Conservation (phyloP, 2,888 invertebrate species). For the Lepidocyrtinus sp. region DNA sequence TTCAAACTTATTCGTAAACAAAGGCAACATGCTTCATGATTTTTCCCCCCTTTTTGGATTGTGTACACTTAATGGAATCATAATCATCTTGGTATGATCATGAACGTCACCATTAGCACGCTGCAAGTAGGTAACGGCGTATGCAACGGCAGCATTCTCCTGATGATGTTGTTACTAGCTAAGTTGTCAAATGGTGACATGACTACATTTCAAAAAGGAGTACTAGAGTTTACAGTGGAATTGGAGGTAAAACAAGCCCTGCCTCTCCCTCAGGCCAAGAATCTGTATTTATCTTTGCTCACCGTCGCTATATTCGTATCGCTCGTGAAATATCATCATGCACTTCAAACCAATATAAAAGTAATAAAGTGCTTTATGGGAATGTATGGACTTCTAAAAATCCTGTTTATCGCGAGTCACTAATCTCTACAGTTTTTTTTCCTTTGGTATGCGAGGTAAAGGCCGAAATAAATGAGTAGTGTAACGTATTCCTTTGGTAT, state of each 20-base stretch:
- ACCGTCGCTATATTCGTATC: too few relatives aligned
- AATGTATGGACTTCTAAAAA: conserved; percentile 9
- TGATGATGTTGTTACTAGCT: conserved; percentile 31
- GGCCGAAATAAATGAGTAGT: not conserved
- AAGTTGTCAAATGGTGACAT: conserved; percentile 45
- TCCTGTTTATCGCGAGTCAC: not conserved
- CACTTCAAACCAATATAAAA: too few relatives aligned
- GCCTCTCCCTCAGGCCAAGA: conserved; percentile 55
- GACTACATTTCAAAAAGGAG: conserved; percentile 28
- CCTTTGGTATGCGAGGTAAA: conserved; percentile 7
- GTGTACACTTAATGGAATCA: not conserved
- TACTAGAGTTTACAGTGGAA: not conserved
- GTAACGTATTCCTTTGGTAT: not conserved
- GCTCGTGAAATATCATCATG: conserved; percentile 27
- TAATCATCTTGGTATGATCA: not conserved
- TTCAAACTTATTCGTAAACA: not conserved
- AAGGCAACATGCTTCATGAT: too few relatives aligned
- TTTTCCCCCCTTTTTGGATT: too few relatives aligned
- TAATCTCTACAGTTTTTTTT: conserved; percentile 14
- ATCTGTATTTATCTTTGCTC: not conserved
- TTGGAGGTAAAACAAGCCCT: conserved; percentile 46
- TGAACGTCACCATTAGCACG: not conserved
- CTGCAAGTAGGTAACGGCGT: not conserved
- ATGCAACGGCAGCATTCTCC: not conserved
- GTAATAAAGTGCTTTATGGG: not conserved